Evolutionary conservation across 2,113 vertebrate species (phyloP).

Genomic region (Silurus asotus): DNA sequence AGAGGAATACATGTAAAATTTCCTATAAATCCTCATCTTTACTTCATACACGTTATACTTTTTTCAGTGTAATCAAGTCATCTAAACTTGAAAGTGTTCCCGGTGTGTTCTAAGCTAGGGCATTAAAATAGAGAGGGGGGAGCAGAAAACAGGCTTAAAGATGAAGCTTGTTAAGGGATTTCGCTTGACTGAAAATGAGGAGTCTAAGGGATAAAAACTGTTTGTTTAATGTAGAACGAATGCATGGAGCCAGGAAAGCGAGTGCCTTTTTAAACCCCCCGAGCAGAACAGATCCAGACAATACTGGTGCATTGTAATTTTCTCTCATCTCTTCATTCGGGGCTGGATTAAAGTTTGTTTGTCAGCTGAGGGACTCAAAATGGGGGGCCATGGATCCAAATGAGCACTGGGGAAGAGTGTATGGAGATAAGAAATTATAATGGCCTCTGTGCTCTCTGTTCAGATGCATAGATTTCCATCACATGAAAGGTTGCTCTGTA

Average conservation of each 20-base stretch:
- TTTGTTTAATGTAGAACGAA: slow-evolving; percentile 70
- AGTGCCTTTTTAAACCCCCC: slow-evolving; percentile 58
- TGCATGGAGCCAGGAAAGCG: slow-evolving; percentile 41
- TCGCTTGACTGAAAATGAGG: slow-evolving; percentile 69
- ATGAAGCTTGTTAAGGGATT: slow-evolving; percentile 76
- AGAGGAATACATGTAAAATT: slow-evolving; percentile 21
- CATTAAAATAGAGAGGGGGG: slow-evolving; percentile 55
- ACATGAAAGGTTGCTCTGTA: slow-evolving; percentile 46
- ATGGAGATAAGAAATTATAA: slow-evolving; percentile 64
- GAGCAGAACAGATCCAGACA: slow-evolving; percentile 68
- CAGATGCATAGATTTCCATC: slow-evolving; percentile 65
- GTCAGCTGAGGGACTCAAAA: slow-evolving; percentile 54
- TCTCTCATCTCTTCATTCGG: slow-evolving; percentile 54
- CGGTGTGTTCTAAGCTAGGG: slow-evolving; percentile 75
- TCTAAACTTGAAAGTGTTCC: slow-evolving; percentile 71
- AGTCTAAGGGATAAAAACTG: slow-evolving; percentile 52
- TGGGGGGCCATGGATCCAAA: slow-evolving; percentile 1
- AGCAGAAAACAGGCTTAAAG: slow-evolving; percentile 65
- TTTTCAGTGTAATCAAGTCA: slow-evolving; percentile 66
- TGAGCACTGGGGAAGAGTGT: background rate
- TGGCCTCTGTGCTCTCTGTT: slow-evolving; percentile 50
- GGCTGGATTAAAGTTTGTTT: slow-evolving; percentile 65
- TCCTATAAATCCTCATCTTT: slow-evolving; percentile 18
- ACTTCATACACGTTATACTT: slow-evolving; percentile 12
- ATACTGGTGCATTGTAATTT: slow-evolving; percentile 57